phyloP scores from a whole-genome alignment of 2,113 vertebrate species.

The Thymallus thymallus region DNA sequence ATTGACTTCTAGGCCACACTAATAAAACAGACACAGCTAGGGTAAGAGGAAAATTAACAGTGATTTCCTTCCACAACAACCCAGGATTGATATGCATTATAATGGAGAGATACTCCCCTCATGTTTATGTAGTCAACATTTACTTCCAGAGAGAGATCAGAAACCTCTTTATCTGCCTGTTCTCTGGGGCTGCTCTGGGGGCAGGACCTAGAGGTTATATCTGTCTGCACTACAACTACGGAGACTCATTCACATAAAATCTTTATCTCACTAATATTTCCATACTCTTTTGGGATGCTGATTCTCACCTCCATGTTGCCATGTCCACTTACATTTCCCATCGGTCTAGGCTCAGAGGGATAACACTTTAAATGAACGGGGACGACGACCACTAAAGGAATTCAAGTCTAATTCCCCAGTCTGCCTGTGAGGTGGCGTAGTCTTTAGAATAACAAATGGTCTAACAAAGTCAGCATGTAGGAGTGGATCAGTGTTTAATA shows the following conservation, averaged over 20 bases:
- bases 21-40: slow-evolving; percentile 45
- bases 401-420: slow-evolving; percentile 13
- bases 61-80: slow-evolving; percentile 48
- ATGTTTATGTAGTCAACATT: slow-evolving; percentile 39
- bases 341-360: too few species aligned
- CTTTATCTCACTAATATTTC: too few species aligned
- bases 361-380: not conserved
- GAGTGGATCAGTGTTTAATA: slow-evolving; percentile 49
- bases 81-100: slow-evolving; percentile 32
- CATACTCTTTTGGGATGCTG: too few species aligned
- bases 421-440: slow-evolving; percentile 20
- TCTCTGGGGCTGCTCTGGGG: slow-evolving; percentile 25
- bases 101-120: slow-evolving; percentile 30
- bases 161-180: slow-evolving; percentile 7
- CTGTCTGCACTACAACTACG: not conserved
- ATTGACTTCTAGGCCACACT: slow-evolving; percentile 50
- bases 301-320: too few species aligned
- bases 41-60: slow-evolving; percentile 37
- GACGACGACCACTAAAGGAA: slow-evolving; percentile 16
- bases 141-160: slow-evolving; percentile 35
- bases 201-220: slow-evolving; percentile 28
- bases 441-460: slow-evolving; percentile 47
- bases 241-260: slow-evolving; percentile 28
- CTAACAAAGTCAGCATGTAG: slow-evolving; percentile 16
- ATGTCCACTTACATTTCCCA: too few species aligned